Base-by-base conservation (phyloP, 2,113 vertebrate genomes). In the Lamprologus callipterus region DNA sequence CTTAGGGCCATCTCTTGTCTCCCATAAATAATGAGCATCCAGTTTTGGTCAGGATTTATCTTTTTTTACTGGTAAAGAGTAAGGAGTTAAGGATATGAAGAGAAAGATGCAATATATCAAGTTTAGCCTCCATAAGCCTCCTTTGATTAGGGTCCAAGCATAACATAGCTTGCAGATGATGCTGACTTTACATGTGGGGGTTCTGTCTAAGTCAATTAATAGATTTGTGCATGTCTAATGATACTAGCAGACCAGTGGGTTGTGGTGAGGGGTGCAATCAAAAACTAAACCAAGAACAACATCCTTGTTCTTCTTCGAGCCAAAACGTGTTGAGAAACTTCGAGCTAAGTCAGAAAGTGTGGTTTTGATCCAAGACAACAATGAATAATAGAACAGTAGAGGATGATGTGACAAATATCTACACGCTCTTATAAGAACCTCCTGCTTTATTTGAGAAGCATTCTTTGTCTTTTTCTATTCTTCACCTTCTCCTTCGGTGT, bases 101-200 rank as follows among this genome's bases (percentile, higher is more conserved):
- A 81, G 60, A 91, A 47, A 53, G 81, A 65, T 65, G 79, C 90
- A 83, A 95, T 92, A 85, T 91, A 92, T 94, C 82, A 80, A 88
- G 75, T 88, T 88, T 88, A 87, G 82, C 85, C 89, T 91, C 75
- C 26, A 54, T 85, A 84, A 85, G 54, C 87, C 80, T 88, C 84
- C 89, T 94, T 79, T 92, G 91, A 94, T 93, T 75, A 26, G 28
- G 42, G 33, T 95, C 95, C 94, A 95, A 94, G 81, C 35, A 95
- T 82, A 96, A 92, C 88, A 95, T 82, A 89, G 92, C 88, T 85
- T 93, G 87, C 31, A 82, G 68, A 93, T 91, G 90, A 93, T 53
- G 81, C 54, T 84, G 81, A 85, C 85, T 89, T 86, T 65, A 86
- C 88, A 84, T 87, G 86, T 86, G 82, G 85, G 75, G 83, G 55